Conservation (phyloP, 92 coral and sea anemone genomes). For the Epizoanthus rinbou region DNA sequence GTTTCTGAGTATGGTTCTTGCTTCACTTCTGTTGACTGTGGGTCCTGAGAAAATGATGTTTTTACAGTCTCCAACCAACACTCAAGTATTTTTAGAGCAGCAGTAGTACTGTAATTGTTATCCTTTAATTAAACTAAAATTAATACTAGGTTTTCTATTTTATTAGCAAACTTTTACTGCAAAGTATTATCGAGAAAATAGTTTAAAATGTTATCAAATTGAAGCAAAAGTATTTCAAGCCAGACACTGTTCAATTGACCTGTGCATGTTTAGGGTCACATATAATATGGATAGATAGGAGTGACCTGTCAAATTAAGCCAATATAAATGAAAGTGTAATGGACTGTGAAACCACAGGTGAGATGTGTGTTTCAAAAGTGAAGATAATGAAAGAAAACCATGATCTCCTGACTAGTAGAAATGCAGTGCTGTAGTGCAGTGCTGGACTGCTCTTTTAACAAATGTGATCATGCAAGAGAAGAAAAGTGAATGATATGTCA, state of each 20-base stretch:
- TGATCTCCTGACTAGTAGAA: slow-evolving; percentile 25
- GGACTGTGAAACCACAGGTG: slow-evolving; percentile 27
- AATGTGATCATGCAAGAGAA: too few relatives aligned
- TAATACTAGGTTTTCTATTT: not conserved
- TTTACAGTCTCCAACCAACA: slow-evolving; percentile 20
- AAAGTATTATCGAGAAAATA: slow-evolving; percentile 7
- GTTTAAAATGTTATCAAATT: slow-evolving; percentile 3
- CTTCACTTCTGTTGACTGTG: slow-evolving; percentile 26
- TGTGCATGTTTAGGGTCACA: slow-evolving; percentile 10
- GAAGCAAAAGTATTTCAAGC: slow-evolving; percentile 18
- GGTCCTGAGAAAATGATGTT: slow-evolving; percentile 25
- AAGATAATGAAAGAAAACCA: slow-evolving; percentile 20
- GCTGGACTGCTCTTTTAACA: slow-evolving; percentile 26
- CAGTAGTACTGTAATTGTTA: slow-evolving; percentile 8
- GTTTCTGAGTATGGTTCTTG: slow-evolving; percentile 26
- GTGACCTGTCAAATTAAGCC: slow-evolving; percentile 15
- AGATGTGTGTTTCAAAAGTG: slow-evolving; percentile 25
- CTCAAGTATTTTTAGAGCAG: slow-evolving; percentile 24
- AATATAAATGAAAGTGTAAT: slow-evolving; percentile 19
- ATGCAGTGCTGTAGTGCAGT: slow-evolving; percentile 27
- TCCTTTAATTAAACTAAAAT: slow-evolving; percentile 11
- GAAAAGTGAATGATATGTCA: slow-evolving; percentile 9
- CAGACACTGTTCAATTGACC: slow-evolving; percentile 1
- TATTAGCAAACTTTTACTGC: slow-evolving; percentile 8
- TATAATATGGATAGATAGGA: slow-evolving; percentile 8